Conservation (phyloP, 2,113 vertebrate genomes). For the Eulemur rufifrons region DNA sequence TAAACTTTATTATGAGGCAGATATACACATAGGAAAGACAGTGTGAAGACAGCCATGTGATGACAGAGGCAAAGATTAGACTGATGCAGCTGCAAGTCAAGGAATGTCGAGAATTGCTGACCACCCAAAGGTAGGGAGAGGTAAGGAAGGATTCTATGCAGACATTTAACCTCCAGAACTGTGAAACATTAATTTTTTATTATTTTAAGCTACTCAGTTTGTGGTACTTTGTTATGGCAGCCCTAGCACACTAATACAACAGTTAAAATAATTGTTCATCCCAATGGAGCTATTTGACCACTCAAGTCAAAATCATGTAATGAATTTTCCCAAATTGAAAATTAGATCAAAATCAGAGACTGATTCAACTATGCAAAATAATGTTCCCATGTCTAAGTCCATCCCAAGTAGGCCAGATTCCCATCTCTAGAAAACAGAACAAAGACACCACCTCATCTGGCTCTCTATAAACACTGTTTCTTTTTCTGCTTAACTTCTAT, state of each 20-base stretch:
- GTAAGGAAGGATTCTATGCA: background rate
- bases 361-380: background rate
- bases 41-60: background rate
- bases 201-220: background rate
- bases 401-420: background rate
- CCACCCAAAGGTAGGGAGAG: background rate
- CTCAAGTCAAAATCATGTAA: background rate
- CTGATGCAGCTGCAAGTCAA: background rate
- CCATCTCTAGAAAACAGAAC: background rate
- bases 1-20: background rate
- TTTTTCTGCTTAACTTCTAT: background rate
- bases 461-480: background rate
- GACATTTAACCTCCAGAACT: background rate
- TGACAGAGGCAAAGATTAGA: background rate
- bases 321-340: background rate
- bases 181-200: background rate
- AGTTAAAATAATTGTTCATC: background rate
- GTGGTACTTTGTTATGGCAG: background rate
- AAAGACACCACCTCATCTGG: background rate
- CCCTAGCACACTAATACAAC: background rate
- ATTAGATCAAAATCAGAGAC: background rate
- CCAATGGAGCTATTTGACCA: background rate
- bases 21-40: background rate
- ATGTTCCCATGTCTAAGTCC: background rate
- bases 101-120: background rate